phyloP scores from a whole-genome alignment of 2,888 invertebrate species.

The Neoitamus cyanurus region DNA sequence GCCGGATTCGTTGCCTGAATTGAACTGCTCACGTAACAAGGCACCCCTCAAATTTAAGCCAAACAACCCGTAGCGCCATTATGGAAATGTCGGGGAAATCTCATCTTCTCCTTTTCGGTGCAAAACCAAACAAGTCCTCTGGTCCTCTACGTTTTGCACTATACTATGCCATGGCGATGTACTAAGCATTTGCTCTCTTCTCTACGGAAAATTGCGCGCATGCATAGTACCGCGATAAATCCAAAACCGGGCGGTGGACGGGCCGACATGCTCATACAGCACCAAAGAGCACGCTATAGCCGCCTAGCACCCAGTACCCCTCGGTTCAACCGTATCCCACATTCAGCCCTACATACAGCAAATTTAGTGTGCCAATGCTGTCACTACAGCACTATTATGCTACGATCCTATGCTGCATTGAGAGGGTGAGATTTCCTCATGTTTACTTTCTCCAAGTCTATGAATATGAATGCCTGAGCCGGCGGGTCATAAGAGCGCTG shows the following conservation, averaged over 20 bases:
- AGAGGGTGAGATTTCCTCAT: slow-evolving; percentile 35
- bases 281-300: background rate
- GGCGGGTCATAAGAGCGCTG: background rate
- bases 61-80: background rate
- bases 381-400: slow-evolving; percentile 31
- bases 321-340: background rate
- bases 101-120: slow-evolving; percentile 8
- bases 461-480: slow-evolving; percentile 1
- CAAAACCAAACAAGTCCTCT: slow-evolving; percentile 29
- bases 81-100: slow-evolving; percentile 23
- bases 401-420: slow-evolving; percentile 31
- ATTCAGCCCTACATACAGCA: background rate
- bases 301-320: background rate
- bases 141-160: slow-evolving; percentile 21
- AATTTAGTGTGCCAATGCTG: slow-evolving; percentile 32
- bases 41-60: slow-evolving; percentile 39
- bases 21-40: slow-evolving; percentile 55
- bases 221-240: background rate
- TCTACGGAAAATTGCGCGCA: slow-evolving; percentile 22
- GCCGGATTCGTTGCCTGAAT: slow-evolving; percentile 47
- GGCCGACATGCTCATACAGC: background rate
- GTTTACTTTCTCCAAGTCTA: slow-evolving; percentile 38
- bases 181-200: background rate
- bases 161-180: background rate
- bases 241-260: background rate